Base-by-base conservation (phyloP, 2,888 invertebrate species). In the Eumacrocentrus americanus region DNA sequence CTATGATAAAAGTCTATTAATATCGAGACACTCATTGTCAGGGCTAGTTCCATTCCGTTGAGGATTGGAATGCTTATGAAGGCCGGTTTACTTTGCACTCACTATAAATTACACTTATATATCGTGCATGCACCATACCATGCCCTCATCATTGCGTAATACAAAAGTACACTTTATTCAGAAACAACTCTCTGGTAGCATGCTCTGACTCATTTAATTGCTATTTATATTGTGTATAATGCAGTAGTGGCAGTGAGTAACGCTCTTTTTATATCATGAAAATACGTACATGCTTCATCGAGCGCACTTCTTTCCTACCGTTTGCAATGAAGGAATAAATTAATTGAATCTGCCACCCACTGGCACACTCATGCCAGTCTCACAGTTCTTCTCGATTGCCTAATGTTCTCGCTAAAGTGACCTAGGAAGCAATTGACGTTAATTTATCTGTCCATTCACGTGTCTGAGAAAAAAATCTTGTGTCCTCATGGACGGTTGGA, bases 351-450 rank as follows among this genome's bases (percentile, higher is more conserved):
- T 44, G 22, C 22, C 44, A 44, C 20, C 22, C 22, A 44, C 22
- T 12, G 22, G 22, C 9, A 11, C 2, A 9, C n/a, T 44, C 16
- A 40, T n/a, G n/a, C n/a, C 16, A 7, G 16, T 40, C 7, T 40
- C 38, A 16, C 3, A 14, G 38, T 40, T 40, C 16, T 12, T 35
- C 35, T 9, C 16, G 18, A 7, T 7, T 12, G 16, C 3, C 18
- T 5, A 40, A 40, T 40, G 14, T 7, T 37, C 11, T 18, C 18
- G n/a, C 20, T 18, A 18, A 18, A 50, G 25, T 50, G 40, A 11
- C 40, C 18, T 20, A 48, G 18, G 48, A 57, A 40, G 38, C 61
- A 67, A 65, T 65, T 67, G 61, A 62, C 42, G 62, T 57, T 58
- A 65, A 67, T 67, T 65, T 63, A 44, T 16, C 35, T 18, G 18